Percentiles rank a stretch among this genome's conserved stretches.
Evolutionary conservation across 2,888 invertebrate species (phyloP).

Genomic region (Drosophila robusta): DNA sequence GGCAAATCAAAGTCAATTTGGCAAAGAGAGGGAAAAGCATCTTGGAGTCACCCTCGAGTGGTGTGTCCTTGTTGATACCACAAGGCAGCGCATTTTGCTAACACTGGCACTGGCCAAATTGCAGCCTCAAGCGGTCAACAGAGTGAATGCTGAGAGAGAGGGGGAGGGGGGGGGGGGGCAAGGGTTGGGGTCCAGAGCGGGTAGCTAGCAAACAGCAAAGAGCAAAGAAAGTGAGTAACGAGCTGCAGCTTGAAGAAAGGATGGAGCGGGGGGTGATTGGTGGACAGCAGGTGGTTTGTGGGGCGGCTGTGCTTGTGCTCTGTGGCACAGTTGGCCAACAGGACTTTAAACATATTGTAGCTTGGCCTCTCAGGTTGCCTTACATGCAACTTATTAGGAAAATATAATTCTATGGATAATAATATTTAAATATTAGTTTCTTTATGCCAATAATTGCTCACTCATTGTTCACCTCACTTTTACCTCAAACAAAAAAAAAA

Average conservation of each 20-base stretch:
- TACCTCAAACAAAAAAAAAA: too few relatives aligned
- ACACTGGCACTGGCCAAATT: slow-evolving; percentile 38
- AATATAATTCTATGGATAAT: too few relatives aligned
- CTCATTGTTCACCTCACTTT: too few relatives aligned
- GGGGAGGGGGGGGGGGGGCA: too few relatives aligned
- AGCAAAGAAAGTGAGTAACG: slow-evolving; percentile 11
- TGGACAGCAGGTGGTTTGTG: neutral
- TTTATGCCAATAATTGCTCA: too few relatives aligned
- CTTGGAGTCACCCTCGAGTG: slow-evolving; percentile 60
- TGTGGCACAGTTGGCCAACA: neutral
- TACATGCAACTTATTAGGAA: neutral
- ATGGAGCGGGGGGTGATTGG: neutral
- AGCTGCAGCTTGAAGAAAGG: neutral
- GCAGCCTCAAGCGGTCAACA: slow-evolving; percentile 37
- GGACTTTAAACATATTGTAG: slow-evolving; percentile 2
- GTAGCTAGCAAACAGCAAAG: neutral
- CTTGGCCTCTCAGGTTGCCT: neutral
- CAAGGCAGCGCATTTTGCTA: slow-evolving; percentile 40
- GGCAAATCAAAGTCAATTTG: slow-evolving; percentile 75
- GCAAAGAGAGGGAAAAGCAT: slow-evolving; percentile 51
- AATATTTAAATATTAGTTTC: too few relatives aligned
- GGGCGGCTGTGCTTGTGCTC: neutral
- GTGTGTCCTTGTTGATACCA: slow-evolving; percentile 53
- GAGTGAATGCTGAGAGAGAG: too few relatives aligned
- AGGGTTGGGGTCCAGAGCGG: too few relatives aligned